phyloP scores from a whole-genome alignment of 2,888 invertebrate genomes.

The Diaphora mendica region DNA sequence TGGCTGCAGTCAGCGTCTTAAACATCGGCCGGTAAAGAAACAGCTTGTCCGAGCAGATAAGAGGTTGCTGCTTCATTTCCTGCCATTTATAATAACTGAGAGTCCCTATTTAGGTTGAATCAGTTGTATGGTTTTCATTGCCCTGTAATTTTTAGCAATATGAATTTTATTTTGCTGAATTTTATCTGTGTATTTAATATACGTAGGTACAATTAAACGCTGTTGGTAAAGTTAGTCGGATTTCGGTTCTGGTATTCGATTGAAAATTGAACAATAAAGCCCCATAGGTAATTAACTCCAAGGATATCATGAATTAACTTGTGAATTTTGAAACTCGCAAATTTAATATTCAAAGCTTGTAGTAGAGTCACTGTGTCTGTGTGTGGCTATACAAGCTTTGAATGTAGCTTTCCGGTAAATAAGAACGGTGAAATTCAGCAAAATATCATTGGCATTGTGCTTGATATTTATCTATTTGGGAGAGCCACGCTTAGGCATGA shows the following conservation, averaged over 20 bases:
- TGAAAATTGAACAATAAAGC: background rate
- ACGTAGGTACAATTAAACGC: background rate
- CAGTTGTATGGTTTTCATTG: background rate
- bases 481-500: too few relatives aligned
- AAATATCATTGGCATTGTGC: too few relatives aligned
- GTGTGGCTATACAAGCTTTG: too few relatives aligned
- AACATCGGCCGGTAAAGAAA: constrained; percentile 10
- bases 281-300: background rate
- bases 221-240: background rate
- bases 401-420: background rate
- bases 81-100: constrained; percentile 12
- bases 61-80: constrained; percentile 18
- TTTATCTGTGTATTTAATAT: background rate
- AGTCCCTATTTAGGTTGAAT: constrained; percentile 1
- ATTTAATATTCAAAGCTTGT: background rate
- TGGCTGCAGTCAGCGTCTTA: too few relatives aligned
- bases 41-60: constrained; percentile 21
- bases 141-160: background rate
- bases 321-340: background rate
- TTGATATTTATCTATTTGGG: background rate
- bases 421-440: too few relatives aligned
- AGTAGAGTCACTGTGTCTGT: too few relatives aligned
- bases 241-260: background rate
- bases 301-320: background rate
- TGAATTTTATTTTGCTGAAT: background rate